Conservation (phyloP, 2,888 invertebrate species). For the Corbicula japonica region DNA sequence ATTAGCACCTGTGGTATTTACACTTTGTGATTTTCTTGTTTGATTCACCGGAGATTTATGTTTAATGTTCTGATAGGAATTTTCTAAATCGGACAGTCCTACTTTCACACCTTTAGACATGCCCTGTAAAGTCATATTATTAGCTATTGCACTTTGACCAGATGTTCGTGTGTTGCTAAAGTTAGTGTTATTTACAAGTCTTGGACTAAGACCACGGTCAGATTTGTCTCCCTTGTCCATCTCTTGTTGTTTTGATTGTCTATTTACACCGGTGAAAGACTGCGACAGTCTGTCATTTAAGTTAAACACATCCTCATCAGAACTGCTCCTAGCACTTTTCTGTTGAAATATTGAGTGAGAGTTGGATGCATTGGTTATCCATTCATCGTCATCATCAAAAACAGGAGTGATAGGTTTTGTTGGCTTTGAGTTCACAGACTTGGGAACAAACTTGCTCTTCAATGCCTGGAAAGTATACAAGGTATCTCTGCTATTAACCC, state of each 20-base stretch:
- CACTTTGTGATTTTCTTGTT: slow-evolving; percentile 68
- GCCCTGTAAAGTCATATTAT: slow-evolving; percentile 84
- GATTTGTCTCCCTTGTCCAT: slow-evolving; percentile 41
- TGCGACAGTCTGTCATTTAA: slow-evolving; percentile 55
- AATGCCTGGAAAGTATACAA: slow-evolving; percentile 42
- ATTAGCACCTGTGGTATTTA: slow-evolving; percentile 59
- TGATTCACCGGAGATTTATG: slow-evolving; percentile 85
- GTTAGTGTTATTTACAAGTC: slow-evolving; percentile 33
- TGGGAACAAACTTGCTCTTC: slow-evolving; percentile 54
- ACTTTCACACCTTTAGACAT: slow-evolving; percentile 80
- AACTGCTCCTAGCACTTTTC: slow-evolving; percentile 75
- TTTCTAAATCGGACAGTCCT: slow-evolving; percentile 83
- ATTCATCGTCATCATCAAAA: slow-evolving; percentile 50
- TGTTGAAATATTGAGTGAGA: slow-evolving; percentile 79
- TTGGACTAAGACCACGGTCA: slow-evolving; percentile 35
- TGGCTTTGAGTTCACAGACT: slow-evolving; percentile 42
- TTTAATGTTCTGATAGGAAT: slow-evolving; percentile 85
- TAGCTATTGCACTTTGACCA: slow-evolving; percentile 78
- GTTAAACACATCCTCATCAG: slow-evolving; percentile 71
- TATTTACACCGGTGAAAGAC: slow-evolving; percentile 42
- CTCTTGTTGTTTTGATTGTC: slow-evolving; percentile 34
- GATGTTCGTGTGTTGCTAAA: slow-evolving; percentile 43
- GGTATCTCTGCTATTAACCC: too few relatives aligned
- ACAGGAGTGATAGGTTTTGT: neutral
- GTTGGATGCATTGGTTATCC: slow-evolving; percentile 59